Conservation (phyloP, 2,113 vertebrate genomes). For the Toxotes jaculatrix region DNA sequence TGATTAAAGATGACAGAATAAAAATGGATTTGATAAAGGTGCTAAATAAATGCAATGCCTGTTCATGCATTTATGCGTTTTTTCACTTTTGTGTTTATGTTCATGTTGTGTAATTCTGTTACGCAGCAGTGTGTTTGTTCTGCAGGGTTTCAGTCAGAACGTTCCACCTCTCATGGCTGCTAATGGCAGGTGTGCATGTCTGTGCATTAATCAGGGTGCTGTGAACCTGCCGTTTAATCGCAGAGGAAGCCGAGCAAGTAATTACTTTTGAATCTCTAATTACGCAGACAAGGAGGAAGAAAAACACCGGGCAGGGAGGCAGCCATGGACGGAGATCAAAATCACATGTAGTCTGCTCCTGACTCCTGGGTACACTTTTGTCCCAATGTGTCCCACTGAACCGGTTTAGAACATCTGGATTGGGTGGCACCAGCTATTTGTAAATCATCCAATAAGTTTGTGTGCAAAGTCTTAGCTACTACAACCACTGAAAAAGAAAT, state of each 20-base stretch:
- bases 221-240: constrained; percentile 86
- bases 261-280: constrained; percentile 96
- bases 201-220: constrained; percentile 93
- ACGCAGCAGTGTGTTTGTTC: constrained; percentile 75
- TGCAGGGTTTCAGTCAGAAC: constrained; percentile 90
- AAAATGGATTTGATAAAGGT: not conserved
- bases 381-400: not conserved
- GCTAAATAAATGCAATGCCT: not conserved
- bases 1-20: not conserved
- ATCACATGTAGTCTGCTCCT: constrained; percentile 78
- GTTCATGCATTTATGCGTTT: not conserved
- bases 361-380: constrained; percentile 27
- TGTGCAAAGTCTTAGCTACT: not conserved
- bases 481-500: not conserved
- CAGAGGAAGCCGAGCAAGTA: constrained; percentile 96
- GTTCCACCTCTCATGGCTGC: constrained; percentile 86
- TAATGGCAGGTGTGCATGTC: constrained; percentile 92
- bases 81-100: not conserved
- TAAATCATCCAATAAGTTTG: not conserved
- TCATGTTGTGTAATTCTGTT: constrained; percentile 35
- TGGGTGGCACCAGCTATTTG: not conserved
- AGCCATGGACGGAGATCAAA: constrained; percentile 83
- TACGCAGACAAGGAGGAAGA: constrained; percentile 84
- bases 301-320: constrained; percentile 42
- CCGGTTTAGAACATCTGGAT: not conserved